Evolutionary conservation across 2,797 vertebrate genomes (phyloP).

Genomic region (Scarus forsteni): DNA sequence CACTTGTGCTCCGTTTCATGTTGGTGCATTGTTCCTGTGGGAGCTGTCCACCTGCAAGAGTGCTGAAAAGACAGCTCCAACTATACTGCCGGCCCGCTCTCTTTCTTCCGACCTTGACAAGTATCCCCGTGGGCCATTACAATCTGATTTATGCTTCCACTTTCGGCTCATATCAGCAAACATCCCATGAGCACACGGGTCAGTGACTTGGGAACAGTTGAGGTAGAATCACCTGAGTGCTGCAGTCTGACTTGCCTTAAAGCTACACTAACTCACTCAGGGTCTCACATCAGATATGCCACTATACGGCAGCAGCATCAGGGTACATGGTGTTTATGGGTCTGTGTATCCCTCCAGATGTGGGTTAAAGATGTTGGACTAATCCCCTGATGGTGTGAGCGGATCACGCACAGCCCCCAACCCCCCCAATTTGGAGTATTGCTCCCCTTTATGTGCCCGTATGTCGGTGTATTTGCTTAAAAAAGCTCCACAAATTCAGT

Average conservation of each 20-base stretch:
- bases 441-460: not conserved
- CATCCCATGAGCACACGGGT: slow-evolving; percentile 12
- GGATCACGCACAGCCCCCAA: slow-evolving; percentile 31
- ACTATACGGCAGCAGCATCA: not conserved
- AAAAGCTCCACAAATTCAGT: slow-evolving; percentile 5
- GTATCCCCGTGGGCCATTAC: not conserved
- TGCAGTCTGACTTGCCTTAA: not conserved
- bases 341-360: slow-evolving; percentile 58
- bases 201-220: slow-evolving; percentile 1
- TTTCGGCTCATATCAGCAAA: slow-evolving; percentile 22
- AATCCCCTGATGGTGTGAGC: slow-evolving; percentile 59
- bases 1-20: not conserved
- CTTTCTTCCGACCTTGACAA: not conserved
- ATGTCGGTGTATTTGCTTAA: not conserved
- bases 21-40: slow-evolving; percentile 24
- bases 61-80: slow-evolving; percentile 40
- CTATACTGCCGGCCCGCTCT: not conserved
- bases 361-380: slow-evolving; percentile 64
- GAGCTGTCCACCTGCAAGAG: slow-evolving; percentile 49
- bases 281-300: not conserved
- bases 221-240: slow-evolving; percentile 24
- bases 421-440: slow-evolving; percentile 8
- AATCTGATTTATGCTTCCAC: slow-evolving; percentile 6
- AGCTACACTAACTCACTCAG: not conserved
- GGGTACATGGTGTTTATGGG: slow-evolving; percentile 1